Evolutionary conservation across 1,140 invertebrate species (phyloP).

Genomic region (Tetranychus urticae): DNA sequence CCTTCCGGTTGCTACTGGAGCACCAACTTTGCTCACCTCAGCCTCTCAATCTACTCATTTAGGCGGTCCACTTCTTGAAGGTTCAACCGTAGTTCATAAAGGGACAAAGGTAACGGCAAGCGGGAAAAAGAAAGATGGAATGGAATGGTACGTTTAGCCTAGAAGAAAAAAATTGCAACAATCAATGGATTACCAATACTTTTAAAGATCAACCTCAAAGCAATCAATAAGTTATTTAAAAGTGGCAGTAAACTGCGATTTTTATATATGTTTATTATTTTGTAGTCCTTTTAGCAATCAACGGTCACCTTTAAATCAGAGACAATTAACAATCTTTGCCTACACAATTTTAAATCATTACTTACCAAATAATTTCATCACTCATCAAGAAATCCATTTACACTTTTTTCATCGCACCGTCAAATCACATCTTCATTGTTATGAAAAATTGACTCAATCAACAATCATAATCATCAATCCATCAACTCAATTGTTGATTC

Average conservation of each 20-base stretch:
- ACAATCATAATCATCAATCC: constrained; percentile 14
- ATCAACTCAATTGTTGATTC: background rate
- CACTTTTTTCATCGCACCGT: too few relatives aligned
- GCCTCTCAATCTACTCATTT: background rate
- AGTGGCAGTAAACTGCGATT: too few relatives aligned
- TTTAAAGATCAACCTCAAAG: too few relatives aligned
- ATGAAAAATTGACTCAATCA: constrained; percentile 4
- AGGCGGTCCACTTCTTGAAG: background rate
- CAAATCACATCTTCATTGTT: background rate
- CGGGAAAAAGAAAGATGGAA: constrained; percentile 7
- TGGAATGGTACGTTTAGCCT: constrained; percentile 9
- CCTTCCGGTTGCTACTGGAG: constrained; percentile 15
- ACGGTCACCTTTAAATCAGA: background rate
- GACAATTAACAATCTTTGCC: background rate
- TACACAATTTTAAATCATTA: background rate
- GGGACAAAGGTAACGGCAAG: background rate
- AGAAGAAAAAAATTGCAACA: too few relatives aligned
- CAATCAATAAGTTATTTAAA: too few relatives aligned
- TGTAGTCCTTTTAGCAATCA: too few relatives aligned
- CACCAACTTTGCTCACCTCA: constrained; percentile 3
- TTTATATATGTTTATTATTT: too few relatives aligned
- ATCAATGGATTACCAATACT: too few relatives aligned
- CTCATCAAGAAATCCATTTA: too few relatives aligned
- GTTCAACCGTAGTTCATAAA: background rate
- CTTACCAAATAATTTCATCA: too few relatives aligned